phyloP scores from a whole-genome alignment of 2,113 vertebrate species.

The Lophotis ruficrista region DNA sequence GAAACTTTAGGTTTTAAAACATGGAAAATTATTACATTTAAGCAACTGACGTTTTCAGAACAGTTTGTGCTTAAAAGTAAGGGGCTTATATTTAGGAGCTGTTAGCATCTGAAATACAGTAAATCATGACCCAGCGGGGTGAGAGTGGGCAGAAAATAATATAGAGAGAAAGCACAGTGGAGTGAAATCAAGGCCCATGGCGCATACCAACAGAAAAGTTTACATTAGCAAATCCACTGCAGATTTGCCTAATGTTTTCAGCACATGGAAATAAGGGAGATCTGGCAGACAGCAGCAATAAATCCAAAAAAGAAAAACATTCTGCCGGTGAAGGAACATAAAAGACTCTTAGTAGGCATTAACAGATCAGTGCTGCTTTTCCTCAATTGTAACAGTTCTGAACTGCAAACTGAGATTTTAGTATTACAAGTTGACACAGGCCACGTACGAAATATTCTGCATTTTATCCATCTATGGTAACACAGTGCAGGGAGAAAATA shows the following conservation, averaged over 20 bases:
- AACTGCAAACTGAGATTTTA: not conserved
- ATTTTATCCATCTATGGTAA: not conserved
- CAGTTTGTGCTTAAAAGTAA: not conserved
- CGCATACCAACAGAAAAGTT: conserved; percentile 20
- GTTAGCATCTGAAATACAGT: conserved; percentile 29
- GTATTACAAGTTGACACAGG: not conserved
- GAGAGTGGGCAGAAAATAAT: conserved; percentile 18
- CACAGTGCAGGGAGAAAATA: not conserved
- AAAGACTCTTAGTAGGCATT: conserved; percentile 9
- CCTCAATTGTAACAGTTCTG: not conserved
- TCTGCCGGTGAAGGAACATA: not conserved
- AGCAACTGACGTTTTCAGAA: conserved; percentile 9
- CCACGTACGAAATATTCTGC: not conserved
- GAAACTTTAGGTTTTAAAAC: not conserved
- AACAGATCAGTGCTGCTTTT: not conserved
- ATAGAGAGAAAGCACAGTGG: not conserved
- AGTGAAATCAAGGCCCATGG: not conserved
- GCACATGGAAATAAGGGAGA: not conserved
- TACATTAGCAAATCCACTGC: conserved; percentile 37
- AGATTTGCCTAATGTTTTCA: conserved; percentile 26
- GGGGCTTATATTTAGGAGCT: not conserved
- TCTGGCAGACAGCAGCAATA: conserved; percentile 3
- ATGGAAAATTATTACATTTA: not conserved
- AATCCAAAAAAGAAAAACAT: conserved; percentile 1
- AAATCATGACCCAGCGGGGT: conserved; percentile 38